Evolutionary conservation across 2,797 vertebrate species (phyloP), one percentile per base, ranked within the genome.

Genomic region (Cottoperca gobio): DNA sequence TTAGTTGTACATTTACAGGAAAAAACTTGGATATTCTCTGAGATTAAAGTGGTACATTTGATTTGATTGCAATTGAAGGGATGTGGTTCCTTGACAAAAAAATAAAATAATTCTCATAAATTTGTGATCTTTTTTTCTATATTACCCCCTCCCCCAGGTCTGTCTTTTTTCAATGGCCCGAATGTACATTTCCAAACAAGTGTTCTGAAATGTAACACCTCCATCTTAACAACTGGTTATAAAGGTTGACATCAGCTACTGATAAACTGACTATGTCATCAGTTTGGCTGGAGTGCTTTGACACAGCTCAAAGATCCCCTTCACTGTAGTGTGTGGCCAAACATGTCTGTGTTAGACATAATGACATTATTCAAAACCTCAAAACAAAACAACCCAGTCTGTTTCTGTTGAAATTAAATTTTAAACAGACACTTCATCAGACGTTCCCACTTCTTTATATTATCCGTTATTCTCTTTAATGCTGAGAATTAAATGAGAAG

Each of bases 361-460:
- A 40, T 35, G n/a, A 37, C n/a, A 12, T 59, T 42, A 42, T 37
- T 60, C 13, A 39, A 23, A 39, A 39, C 19, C 19, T 37, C 28
- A 40, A 24, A 33, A 49, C 35, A 35, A 35, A 48, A 46, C n/a
- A n/a, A n/a, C n/a, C n/a, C 24, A 26, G 17, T 10, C 10, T 17
- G 6, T 61, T 46, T 68, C 52, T 60, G 33, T 26, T 54, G 2
- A 48, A 37, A 70, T 23, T 17, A 11, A 26, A 58, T 31, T 64
- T 57, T 1, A 23, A 39, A 43, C 0, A 28, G 40, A 54, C 12
- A 59, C 42, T 9, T 46, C 4, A 48, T 58, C n/a, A 8, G 16
- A 43, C 6, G 21, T n/a, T 33, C 8, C 8, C 1, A 7, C 43
- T 45, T 60, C 26, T 12, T 4, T n/a, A 5, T 11, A 0, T 31